Conservation (phyloP, 2,888 invertebrate species). For the Drosophila cyrtoloma region DNA sequence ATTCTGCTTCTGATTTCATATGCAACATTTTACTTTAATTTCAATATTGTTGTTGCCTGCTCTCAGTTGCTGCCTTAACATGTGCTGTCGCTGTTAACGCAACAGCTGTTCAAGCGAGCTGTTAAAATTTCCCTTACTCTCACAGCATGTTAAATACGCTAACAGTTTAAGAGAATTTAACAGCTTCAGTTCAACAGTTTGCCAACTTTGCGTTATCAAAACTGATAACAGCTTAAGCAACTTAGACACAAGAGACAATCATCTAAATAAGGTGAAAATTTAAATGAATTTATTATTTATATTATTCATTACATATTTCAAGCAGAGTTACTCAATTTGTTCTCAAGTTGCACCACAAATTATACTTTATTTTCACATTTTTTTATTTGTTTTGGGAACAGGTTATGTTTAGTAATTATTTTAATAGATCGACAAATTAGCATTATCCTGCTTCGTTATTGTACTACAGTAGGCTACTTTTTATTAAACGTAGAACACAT, state of each 20-base stretch:
- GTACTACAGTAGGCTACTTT: not conserved
- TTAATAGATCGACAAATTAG: not conserved
- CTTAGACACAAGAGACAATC: constrained; percentile 2
- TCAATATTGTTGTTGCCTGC: constrained; percentile 19
- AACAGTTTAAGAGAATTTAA: constrained; percentile 66
- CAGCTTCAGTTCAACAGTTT: constrained; percentile 2
- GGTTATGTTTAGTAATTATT: not conserved
- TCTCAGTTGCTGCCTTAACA: not conserved
- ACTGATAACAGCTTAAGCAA: constrained; percentile 45
- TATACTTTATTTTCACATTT: not conserved
- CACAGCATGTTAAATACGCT: not conserved
- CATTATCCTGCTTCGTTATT: not conserved
- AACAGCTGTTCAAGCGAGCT: constrained; percentile 10
- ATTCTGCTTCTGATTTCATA: constrained; percentile 27
- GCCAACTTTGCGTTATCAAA: constrained; percentile 36
- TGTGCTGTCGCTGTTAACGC: constrained; percentile 2
- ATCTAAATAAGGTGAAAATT: constrained; percentile 6
- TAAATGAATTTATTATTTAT: not conserved
- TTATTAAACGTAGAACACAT: too few relatives aligned
- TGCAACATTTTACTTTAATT: constrained; percentile 29
- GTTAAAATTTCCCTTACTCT: constrained; percentile 59
- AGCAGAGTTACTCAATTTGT: not conserved
- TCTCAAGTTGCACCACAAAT: not conserved
- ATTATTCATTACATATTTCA: not conserved
- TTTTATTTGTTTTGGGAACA: not conserved